Conservation (phyloP, 2,888 invertebrate genomes). For the Coelinius sp. region DNA sequence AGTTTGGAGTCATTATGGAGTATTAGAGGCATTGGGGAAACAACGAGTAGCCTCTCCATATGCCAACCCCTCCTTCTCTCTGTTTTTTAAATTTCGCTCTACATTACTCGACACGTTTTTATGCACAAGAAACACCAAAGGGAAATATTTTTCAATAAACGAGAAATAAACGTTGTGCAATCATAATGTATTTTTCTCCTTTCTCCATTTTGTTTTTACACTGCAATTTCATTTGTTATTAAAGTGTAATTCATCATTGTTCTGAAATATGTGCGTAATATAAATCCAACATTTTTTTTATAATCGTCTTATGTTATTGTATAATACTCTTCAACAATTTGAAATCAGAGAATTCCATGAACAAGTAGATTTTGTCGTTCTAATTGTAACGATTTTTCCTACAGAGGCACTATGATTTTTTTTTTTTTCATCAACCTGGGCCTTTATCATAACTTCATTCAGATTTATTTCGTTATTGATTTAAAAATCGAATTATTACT, state of each 20-base stretch:
- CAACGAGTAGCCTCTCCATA: slow-evolving; percentile 42
- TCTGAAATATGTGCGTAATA: not conserved
- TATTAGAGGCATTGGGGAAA: slow-evolving; percentile 36
- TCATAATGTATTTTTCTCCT: slow-evolving; percentile 37
- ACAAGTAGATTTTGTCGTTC: not conserved
- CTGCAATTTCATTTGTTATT: slow-evolving; percentile 17
- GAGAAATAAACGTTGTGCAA: slow-evolving; percentile 30
- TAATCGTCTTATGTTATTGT: not conserved
- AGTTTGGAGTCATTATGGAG: slow-evolving; percentile 43
- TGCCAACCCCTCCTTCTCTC: slow-evolving; percentile 4
- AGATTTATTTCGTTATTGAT: no score
- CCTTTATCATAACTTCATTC: no score
- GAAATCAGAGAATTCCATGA: not conserved
- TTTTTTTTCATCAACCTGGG: no score
- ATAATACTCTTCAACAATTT: not conserved
- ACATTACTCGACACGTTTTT: not conserved
- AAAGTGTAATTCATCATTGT: not conserved
- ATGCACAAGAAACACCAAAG: no score
- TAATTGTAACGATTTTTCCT: not conserved
- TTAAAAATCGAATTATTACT: no score
- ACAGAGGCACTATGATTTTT: no score
- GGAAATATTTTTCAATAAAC: not conserved
- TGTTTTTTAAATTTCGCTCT: not conserved
- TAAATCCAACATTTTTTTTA: slow-evolving; percentile 14
- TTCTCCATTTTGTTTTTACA: slow-evolving; percentile 25